A percentile compares a stretch with the other conserved stretches of the same genome.
These are phyloP conservation scores for Tetranychus cinnabarinus DNA, from an alignment of 1,140 invertebrate species.

Conservation along the genomic window DNA sequence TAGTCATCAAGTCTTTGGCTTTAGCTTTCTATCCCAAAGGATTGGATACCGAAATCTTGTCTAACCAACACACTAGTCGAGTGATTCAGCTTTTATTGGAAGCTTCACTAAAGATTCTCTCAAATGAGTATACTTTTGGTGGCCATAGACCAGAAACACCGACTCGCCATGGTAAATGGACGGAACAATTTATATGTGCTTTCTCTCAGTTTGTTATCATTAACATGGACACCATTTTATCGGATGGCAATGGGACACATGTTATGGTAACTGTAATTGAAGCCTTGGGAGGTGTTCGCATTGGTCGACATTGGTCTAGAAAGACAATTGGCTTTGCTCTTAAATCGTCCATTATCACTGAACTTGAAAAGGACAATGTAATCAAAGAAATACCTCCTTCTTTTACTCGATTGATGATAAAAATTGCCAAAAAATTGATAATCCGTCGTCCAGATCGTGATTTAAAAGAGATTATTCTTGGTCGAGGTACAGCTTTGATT, in stretches of 20 bases:
- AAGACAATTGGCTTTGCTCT: constrained; percentile 10
- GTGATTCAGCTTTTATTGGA: constrained; percentile 3
- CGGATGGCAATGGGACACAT: constrained; percentile 1
- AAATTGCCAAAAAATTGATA: constrained; percentile 4
- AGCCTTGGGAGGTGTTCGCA: constrained; percentile 7
- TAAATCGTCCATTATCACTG: constrained; percentile 3
- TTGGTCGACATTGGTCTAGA: constrained; percentile 8
- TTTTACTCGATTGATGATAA: constrained; percentile 1
- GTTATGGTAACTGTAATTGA: constrained; percentile 5
- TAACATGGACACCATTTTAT: not conserved
- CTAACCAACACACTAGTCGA: not conserved
- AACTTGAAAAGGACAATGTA: constrained; percentile 9
- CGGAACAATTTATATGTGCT: not conserved
- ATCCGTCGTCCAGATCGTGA: constrained; percentile 1
- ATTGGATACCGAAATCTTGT: not conserved
- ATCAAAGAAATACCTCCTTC: constrained; percentile 5
- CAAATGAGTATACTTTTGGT: not conserved
- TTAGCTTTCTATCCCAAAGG: not conserved
- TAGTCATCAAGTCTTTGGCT: not conserved
- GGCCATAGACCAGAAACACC: not conserved
- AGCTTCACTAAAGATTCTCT: constrained; percentile 1
- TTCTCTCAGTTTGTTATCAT: not conserved
- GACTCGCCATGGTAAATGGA: not conserved
- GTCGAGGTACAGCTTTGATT: constrained; percentile 3
- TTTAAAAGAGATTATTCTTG: constrained; percentile 3